These are phyloP conservation scores for Empis livida DNA, from an alignment of 2,888 invertebrate genomes.

Conservation along the genomic window DNA sequence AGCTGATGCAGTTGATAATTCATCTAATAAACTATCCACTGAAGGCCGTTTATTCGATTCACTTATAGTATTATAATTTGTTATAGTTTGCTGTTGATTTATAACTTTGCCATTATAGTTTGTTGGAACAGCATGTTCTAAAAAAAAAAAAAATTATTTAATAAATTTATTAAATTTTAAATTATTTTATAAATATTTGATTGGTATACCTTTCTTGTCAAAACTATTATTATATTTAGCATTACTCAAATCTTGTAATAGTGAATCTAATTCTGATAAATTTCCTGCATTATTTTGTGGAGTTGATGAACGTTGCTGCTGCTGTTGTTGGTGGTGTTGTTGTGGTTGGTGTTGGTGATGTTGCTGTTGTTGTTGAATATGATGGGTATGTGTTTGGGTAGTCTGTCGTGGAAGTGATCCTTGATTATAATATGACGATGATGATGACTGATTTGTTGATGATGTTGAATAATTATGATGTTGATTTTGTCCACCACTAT, in stretches of 20 bases:
- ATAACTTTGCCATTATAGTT: conserved; percentile 21
- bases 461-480: background rate
- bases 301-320: conserved; percentile 7
- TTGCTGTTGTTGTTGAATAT: conserved; percentile 3
- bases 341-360: conserved; percentile 6
- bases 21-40: conserved; percentile 81
- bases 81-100: conserved; percentile 31
- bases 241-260: conserved; percentile 83
- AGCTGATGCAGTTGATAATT: conserved; percentile 44
- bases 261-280: conserved; percentile 79
- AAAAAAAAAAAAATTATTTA: conserved; percentile 5
- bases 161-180: conserved; percentile 1
- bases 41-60: conserved; percentile 50
- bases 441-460: background rate
- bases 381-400: background rate
- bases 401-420: conserved; percentile 13
- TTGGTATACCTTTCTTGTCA: conserved; percentile 36
- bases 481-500: background rate
- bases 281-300: conserved; percentile 43
- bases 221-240: conserved; percentile 43
- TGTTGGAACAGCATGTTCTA: conserved; percentile 25
- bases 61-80: conserved; percentile 27
- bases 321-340: conserved; percentile 7
- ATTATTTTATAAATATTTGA: background rate
- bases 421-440: background rate